These are phyloP conservation scores for Drosophila tsacasi DNA, from an alignment of 1,140 invertebrate genomes.

Conservation along the genomic window DNA sequence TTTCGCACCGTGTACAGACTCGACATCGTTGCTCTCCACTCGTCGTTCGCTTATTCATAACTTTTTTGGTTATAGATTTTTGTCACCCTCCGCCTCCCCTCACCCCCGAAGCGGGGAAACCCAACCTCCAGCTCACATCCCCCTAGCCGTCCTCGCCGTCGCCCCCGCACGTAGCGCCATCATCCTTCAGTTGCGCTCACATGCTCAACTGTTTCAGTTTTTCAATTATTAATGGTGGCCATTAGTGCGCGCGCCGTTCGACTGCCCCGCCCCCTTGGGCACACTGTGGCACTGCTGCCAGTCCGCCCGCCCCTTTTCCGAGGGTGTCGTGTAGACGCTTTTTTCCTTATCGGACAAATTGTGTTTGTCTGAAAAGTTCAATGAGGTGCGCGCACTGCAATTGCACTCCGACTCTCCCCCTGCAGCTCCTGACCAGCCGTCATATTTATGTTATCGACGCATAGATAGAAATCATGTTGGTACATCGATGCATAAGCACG, in stretches of 20 bases:
- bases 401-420: constrained; percentile 46
- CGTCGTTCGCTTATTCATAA: constrained; percentile 75
- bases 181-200: constrained; percentile 54
- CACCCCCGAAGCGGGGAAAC: constrained; percentile 7
- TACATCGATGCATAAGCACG: constrained; percentile 48
- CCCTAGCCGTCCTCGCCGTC: constrained; percentile 13
- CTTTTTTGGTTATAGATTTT: constrained; percentile 83
- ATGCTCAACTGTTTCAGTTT: constrained; percentile 83
- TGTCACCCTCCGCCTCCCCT: constrained; percentile 53
- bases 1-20: constrained; percentile 20
- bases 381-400: constrained; percentile 76
- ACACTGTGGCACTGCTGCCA: constrained; percentile 10
- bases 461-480: constrained; percentile 79
- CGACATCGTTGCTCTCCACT: constrained; percentile 51
- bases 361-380: constrained; percentile 83
- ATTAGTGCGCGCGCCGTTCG: constrained; percentile 75
- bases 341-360: constrained; percentile 83
- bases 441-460: constrained; percentile 79
- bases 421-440: constrained; percentile 47
- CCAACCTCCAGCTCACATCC: constrained; percentile 8
- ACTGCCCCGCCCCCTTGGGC: constrained; percentile 23
- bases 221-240: constrained; percentile 84
- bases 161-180: constrained; percentile 26
- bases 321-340: constrained; percentile 46
- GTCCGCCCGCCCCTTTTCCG: constrained; percentile 8